phyloP scores from a whole-genome alignment of 2,797 vertebrate species.

The Monodelphis domestica region DNA sequence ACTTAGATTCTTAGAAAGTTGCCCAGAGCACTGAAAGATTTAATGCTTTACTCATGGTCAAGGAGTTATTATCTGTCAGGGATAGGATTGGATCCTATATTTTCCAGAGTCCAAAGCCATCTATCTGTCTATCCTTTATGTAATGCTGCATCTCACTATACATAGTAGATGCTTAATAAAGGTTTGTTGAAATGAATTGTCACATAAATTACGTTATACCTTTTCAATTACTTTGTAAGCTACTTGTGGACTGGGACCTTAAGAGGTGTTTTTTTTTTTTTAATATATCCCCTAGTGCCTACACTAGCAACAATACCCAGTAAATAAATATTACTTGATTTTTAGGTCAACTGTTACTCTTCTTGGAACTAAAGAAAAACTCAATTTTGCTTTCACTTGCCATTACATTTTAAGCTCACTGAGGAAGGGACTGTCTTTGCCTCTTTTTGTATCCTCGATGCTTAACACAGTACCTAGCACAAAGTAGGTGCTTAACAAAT shows the following conservation, averaged over 20 bases:
- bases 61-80: neutral
- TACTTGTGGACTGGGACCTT: neutral
- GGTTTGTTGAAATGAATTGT: neutral
- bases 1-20: neutral
- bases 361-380: neutral
- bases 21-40: neutral
- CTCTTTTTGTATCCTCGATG: conserved; percentile 10
- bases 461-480: neutral
- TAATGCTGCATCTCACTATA: neutral
- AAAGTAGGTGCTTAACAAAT: neutral
- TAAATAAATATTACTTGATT: neutral
- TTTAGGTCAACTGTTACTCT: neutral
- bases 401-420: neutral
- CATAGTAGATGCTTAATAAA: neutral
- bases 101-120: neutral
- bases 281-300: neutral
- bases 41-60: neutral
- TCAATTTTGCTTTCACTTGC: neutral
- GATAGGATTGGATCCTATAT: neutral
- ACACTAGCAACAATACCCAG: neutral
- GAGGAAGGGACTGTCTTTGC: neutral
- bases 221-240: neutral
- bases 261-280: too few species aligned
- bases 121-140: neutral
- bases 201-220: neutral